These are phyloP conservation scores for Rhizomys pruinosus DNA, from an alignment of 2,113 vertebrate species.

Conservation along the genomic window DNA sequence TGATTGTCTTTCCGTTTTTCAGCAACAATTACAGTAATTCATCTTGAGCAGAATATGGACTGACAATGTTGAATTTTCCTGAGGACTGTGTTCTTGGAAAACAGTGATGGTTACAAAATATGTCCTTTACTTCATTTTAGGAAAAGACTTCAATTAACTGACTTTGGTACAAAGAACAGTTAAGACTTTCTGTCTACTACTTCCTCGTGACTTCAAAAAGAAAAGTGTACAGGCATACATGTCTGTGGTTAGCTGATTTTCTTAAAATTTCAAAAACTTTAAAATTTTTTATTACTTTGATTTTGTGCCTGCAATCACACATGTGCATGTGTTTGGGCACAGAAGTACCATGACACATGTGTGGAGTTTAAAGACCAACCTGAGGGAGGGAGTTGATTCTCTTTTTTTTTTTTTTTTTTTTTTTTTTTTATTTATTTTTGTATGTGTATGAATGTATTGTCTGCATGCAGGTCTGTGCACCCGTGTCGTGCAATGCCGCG, in stretches of 20 bases:
- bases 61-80: background rate
- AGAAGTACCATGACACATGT: background rate
- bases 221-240: background rate
- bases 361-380: background rate
- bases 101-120: background rate
- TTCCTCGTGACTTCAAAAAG: background rate
- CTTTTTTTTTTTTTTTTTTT: too few species aligned
- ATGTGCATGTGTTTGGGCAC: background rate
- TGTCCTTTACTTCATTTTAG: background rate
- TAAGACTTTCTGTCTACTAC: background rate
- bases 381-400: background rate
- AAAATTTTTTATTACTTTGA: background rate
- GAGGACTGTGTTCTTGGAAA: background rate
- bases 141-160: background rate
- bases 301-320: background rate
- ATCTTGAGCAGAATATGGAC: background rate
- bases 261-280: background rate
- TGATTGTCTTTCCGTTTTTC: background rate
- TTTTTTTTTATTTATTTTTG: too few species aligned
- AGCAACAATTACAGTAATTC: background rate
- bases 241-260: background rate
- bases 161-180: background rate
- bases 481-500: too few species aligned
- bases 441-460: too few species aligned
- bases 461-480: too few species aligned